Conservation (phyloP, 2,797 vertebrate genomes). For the Semotilus atromaculatus region DNA sequence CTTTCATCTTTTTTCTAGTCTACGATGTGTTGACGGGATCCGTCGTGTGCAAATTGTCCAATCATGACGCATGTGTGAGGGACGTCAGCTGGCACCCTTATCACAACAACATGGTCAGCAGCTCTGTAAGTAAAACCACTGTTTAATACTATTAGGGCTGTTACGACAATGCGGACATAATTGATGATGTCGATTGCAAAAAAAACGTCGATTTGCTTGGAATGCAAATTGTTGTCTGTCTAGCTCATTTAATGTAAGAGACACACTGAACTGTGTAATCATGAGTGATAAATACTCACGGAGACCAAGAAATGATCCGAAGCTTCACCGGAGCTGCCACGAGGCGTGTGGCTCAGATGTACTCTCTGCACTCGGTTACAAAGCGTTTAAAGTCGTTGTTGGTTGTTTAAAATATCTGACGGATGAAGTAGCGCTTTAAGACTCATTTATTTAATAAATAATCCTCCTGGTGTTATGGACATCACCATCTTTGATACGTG, state of each 20-base stretch:
- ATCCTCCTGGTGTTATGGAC: not conserved
- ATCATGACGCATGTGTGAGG: constrained; percentile 89
- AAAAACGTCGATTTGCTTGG: not conserved
- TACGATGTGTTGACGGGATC: constrained; percentile 87
- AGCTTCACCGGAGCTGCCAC: too few species aligned
- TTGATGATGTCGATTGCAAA: not conserved
- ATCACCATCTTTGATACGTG: not conserved
- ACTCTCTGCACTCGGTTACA: too few species aligned
- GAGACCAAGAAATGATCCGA: too few species aligned
- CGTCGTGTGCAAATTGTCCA: constrained; percentile 84
- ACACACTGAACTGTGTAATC: too few species aligned
- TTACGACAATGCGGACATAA: not conserved
- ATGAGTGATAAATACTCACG: too few species aligned
- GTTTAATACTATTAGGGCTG: not conserved
- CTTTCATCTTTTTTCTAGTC: constrained; percentile 70
- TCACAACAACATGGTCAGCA: constrained; percentile 89
- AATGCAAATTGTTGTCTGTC: not conserved
- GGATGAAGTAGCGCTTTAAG: too few species aligned
- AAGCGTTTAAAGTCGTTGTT: too few species aligned
- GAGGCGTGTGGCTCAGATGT: too few species aligned
- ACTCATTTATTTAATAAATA: too few species aligned
- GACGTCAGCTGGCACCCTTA: constrained; percentile 92
- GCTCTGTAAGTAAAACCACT: constrained; percentile 82
- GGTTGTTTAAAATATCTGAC: too few species aligned
- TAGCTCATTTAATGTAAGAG: too few species aligned